Conservation (phyloP, 2,113 vertebrate species). For the Sphaerodactylus townsendi region DNA sequence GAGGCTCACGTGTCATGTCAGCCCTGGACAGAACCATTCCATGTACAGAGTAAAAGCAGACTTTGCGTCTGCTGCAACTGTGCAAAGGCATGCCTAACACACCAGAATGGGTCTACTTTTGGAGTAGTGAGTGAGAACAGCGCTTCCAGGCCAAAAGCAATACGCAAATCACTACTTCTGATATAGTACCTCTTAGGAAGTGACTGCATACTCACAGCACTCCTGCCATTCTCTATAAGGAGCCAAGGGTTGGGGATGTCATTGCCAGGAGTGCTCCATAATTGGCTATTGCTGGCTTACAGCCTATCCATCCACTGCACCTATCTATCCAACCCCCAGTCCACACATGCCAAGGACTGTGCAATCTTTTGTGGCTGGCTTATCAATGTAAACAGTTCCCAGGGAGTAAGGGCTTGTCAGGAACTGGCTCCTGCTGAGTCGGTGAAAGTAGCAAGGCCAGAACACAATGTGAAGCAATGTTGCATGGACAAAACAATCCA, state of each 20-base stretch:
- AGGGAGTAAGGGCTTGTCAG: background rate
- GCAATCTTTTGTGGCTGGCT: background rate
- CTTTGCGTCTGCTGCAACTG: background rate
- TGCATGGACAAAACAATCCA: background rate
- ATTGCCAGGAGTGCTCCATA: background rate
- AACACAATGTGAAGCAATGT: background rate
- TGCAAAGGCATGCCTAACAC: background rate
- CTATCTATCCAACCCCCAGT: background rate
- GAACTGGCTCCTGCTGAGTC: background rate
- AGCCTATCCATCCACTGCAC: background rate
- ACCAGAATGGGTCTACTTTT: background rate
- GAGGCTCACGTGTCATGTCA: too few relatives aligned
- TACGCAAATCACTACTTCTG: background rate
- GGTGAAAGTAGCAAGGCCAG: background rate
- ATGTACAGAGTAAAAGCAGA: background rate
- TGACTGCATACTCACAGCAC: background rate
- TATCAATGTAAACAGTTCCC: background rate
- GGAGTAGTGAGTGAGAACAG: background rate
- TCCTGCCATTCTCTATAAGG: background rate
- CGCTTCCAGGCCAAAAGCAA: background rate
- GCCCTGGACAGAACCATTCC: background rate
- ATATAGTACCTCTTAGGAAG: background rate
- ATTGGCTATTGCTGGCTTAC: background rate
- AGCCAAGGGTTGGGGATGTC: background rate
- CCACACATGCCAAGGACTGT: background rate